phyloP scores from a whole-genome alignment of 2,888 invertebrate genomes.

The Uropetala carovei region DNA sequence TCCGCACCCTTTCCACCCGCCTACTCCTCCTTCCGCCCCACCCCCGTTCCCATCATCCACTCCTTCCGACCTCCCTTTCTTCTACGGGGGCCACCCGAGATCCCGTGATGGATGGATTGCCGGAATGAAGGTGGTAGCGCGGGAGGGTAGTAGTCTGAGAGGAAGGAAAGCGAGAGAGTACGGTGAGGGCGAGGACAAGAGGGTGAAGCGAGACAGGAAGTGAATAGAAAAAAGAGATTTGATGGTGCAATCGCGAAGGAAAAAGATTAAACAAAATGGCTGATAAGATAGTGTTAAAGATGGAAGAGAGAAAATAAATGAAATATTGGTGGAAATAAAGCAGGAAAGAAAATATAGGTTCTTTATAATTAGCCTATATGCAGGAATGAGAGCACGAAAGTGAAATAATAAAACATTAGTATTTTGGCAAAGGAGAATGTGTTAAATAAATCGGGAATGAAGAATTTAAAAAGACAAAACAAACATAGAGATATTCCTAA shows the following conservation, averaged over 20 bases:
- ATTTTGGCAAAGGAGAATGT: too few relatives aligned
- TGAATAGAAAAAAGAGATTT: background rate
- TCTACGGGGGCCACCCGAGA: slow-evolving; percentile 41
- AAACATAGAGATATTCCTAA: too few relatives aligned
- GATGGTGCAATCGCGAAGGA: background rate
- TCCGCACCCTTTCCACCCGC: background rate
- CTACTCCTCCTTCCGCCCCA: background rate
- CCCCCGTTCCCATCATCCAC: background rate
- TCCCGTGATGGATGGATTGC: slow-evolving; percentile 54
- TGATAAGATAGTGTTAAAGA: background rate
- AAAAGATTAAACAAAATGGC: background rate
- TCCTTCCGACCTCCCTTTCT: slow-evolving; percentile 23
- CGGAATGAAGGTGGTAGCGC: background rate
- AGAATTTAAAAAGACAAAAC: too few relatives aligned
- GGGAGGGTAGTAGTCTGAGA: background rate
- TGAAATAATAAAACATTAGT: too few relatives aligned
- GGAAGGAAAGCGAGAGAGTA: background rate
- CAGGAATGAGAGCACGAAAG: too few relatives aligned
- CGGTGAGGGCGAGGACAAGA: background rate
- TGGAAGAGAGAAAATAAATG: too few relatives aligned
- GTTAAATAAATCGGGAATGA: too few relatives aligned
- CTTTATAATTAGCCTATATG: too few relatives aligned
- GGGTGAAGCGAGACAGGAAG: background rate
- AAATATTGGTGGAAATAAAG: too few relatives aligned
- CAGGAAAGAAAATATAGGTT: too few relatives aligned